phyloP scores from a whole-genome alignment of 2,797 vertebrate genomes.

The Pitangus sulphuratus region DNA sequence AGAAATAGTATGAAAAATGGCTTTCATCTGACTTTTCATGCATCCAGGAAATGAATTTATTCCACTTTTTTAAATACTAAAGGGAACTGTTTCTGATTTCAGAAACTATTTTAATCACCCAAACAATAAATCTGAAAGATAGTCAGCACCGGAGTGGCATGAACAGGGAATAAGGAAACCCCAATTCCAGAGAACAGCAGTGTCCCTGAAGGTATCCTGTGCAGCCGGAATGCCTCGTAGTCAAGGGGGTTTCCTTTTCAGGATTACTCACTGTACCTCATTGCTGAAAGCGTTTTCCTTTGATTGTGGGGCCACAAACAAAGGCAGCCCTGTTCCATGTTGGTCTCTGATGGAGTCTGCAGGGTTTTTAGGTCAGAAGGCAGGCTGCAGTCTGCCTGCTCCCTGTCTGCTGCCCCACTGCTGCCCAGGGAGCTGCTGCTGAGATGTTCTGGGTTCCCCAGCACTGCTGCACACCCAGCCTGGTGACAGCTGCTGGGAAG shows the following conservation, averaged over 20 bases:
- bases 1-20: constrained; percentile 52
- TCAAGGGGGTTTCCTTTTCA: constrained; percentile 21
- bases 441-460: neutral
- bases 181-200: neutral
- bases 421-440: neutral
- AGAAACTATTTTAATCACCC: constrained; percentile 47
- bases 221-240: constrained; percentile 1
- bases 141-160: neutral
- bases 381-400: neutral
- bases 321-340: constrained; percentile 39
- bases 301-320: constrained; percentile 53
- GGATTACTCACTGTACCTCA: neutral
- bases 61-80: neutral
- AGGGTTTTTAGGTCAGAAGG: neutral
- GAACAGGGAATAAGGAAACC: neutral
- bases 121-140: neutral
- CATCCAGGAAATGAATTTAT: constrained; percentile 40
- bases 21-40: constrained; percentile 60
- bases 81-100: neutral
- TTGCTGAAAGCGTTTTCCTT: constrained; percentile 42
- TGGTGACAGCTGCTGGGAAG: fast-evolving
- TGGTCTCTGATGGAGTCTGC: neutral
- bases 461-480: neutral
- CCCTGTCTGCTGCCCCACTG: neutral
- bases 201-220: constrained; percentile 17